Evolutionary conservation across 2,888 invertebrate genomes (phyloP).

Genomic region (Iselma pallidipennis): DNA sequence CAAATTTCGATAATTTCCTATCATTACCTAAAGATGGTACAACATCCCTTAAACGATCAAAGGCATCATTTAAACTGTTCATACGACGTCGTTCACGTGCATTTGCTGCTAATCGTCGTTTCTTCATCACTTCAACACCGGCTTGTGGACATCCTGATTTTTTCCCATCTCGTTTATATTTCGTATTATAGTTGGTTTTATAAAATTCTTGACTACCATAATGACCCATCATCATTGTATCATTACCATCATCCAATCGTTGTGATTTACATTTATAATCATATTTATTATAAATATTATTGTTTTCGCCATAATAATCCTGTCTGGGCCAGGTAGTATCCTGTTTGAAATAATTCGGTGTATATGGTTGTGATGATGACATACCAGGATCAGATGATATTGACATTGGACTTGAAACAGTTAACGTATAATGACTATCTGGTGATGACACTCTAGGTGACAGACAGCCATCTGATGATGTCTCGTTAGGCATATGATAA

Average conservation of each 20-base stretch:
- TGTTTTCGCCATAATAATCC: conserved; percentile 51
- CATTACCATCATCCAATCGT: conserved; percentile 22
- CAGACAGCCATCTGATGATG: conserved; percentile 51
- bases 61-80: conserved; percentile 75
- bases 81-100: conserved; percentile 73
- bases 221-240: conserved; percentile 30
- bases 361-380: conserved; percentile 51
- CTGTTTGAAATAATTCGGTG: conserved; percentile 49
- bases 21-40: conserved; percentile 73
- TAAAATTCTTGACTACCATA: conserved; percentile 41
- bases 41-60: conserved; percentile 70
- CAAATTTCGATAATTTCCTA: conserved; percentile 73
- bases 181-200: conserved; percentile 30
- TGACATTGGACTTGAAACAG: conserved; percentile 46
- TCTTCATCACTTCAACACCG: conserved; percentile 57
- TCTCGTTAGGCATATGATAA: conserved; percentile 35
- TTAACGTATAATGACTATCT: conserved; percentile 47
- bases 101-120: conserved; percentile 70
- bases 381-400: conserved; percentile 50
- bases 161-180: conserved; percentile 29
- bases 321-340: conserved; percentile 38
- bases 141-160: conserved; percentile 32
- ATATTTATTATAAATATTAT: conserved; percentile 49
- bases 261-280: conserved; percentile 40
- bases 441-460: conserved; percentile 51